Percentiles rank a stretch among this genome's conserved stretches.
phyloP scores from a whole-genome alignment of 2,113 vertebrate species.

The Catagonus wagneri region DNA sequence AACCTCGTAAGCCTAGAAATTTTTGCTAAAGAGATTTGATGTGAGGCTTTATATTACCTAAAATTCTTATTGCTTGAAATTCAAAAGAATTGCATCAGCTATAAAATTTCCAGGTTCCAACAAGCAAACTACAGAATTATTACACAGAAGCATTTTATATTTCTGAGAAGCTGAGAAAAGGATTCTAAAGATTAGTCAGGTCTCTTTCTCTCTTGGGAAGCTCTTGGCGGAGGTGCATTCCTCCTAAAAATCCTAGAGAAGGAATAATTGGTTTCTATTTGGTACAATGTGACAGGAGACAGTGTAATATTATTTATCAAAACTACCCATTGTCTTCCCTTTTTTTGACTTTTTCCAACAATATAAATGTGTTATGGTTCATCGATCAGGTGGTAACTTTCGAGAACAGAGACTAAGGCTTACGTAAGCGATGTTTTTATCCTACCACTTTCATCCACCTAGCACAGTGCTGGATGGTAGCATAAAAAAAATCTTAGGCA shows the following conservation, averaged over 20 bases:
- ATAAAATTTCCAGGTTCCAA: slow-evolving; percentile 68
- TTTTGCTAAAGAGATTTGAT: slow-evolving; percentile 55
- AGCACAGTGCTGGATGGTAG: slow-evolving; percentile 28
- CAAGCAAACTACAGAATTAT: slow-evolving; percentile 8
- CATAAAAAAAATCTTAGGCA: slow-evolving; percentile 8
- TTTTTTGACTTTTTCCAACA: neutral
- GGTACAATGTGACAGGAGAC: neutral
- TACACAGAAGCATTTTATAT: slow-evolving; percentile 26
- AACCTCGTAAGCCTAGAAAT: neutral
- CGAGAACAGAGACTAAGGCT: neutral
- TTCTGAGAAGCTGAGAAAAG: neutral
- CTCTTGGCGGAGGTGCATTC: slow-evolving; percentile 6
- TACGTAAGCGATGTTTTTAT: slow-evolving; percentile 40
- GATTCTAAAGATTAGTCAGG: slow-evolving; percentile 14
- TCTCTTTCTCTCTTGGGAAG: slow-evolving; percentile 53
- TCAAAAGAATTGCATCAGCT: slow-evolving; percentile 54
- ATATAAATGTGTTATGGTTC: neutral
- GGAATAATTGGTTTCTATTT: slow-evolving; percentile 37
- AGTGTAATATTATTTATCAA: slow-evolving; percentile 42
- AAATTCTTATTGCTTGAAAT: neutral
- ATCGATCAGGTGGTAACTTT: slow-evolving; percentile 46
- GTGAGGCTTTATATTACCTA: slow-evolving; percentile 26
- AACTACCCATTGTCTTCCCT: slow-evolving; percentile 14
- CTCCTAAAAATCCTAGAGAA: slow-evolving; percentile 54
- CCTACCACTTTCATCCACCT: slow-evolving; percentile 20